These are phyloP conservation scores for Syngnathus rostellatus DNA, from an alignment of 2,797 vertebrate genomes.

Conservation along the genomic window DNA sequence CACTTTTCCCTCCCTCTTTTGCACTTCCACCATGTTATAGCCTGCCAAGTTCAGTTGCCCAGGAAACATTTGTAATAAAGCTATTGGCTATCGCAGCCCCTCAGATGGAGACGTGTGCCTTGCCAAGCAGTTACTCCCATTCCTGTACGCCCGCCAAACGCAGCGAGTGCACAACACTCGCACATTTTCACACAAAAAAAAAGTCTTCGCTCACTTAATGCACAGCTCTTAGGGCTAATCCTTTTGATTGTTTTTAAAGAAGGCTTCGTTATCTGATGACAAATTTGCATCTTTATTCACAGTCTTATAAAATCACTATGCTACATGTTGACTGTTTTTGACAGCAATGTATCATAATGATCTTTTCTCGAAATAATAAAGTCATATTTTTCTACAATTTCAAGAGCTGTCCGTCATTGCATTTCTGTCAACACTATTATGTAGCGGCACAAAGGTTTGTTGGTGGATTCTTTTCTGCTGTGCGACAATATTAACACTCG, in stretches of 20 bases:
- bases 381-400: conserved; percentile 59
- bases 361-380: conserved; percentile 61
- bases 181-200: conserved; percentile 8
- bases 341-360: conserved; percentile 55
- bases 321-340: conserved; percentile 57
- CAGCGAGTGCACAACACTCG: conserved; percentile 18
- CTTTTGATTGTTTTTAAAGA: conserved; percentile 32
- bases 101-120: conserved; percentile 48
- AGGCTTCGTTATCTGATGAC: conserved; percentile 30
- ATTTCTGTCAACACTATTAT: neutral
- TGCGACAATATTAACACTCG: neutral
- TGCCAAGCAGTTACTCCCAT: conserved; percentile 60
- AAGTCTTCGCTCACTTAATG: conserved; percentile 17
- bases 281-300: conserved; percentile 56
- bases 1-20: conserved; percentile 49
- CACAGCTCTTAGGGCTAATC: conserved; percentile 33
- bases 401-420: conserved; percentile 3
- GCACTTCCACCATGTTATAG: conserved; percentile 26
- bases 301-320: conserved; percentile 62
- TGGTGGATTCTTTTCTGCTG: neutral
- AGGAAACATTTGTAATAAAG: conserved; percentile 55
- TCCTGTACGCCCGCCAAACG: conserved; percentile 48
- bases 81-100: conserved; percentile 48
- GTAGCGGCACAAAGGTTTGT: neutral
- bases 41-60: conserved; percentile 53